Evolutionary conservation across 2,888 invertebrate species (phyloP), one percentile per base, ranked within the genome.

Genomic region (Alsophila aescularia): DNA sequence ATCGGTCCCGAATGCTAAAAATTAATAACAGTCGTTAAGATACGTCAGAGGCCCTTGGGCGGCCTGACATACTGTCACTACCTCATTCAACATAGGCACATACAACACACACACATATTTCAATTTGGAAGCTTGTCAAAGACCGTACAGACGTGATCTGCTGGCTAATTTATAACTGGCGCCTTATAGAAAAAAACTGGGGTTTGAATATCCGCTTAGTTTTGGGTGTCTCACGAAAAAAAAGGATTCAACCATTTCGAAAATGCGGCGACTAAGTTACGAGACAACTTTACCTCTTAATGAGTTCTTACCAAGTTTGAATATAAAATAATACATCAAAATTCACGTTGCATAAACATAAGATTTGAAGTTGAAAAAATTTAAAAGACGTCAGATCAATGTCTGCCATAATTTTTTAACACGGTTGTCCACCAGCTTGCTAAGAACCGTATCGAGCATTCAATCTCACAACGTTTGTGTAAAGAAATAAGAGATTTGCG

Each of bases 341-440:
- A 65, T 60, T 56, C 52, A 58, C 40, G 58, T 66, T 68, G 55
- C 66, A 72, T 72, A 69, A 70, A 69, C 60, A 66, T 69, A 58
- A 66, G 57, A 63, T 66, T 70, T 56, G 48, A 60, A 66, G 58
- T 53, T 56, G 57, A 70, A 67, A 69, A 18, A 67, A 65, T 64
- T 67, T 63, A 73, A 68, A 68, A 65, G 64, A 73, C 69, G 66
- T 64, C 64, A 24, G 7, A 71, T 67, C 67, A 67, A 68, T 58
- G 70, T 70, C 69, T 58, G 55, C 66, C 66, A 70, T 75, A 58
- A 75, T 75, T 83, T 81, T 77, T 78, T 77, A 72, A 77, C 70
- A 70, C 68, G 63, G 59, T 58, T 35, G 58, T 69, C 56, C 58
- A 70, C 84, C 82, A 80, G 52, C 60, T 49, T 62, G 32, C 27